A percentile compares a stretch with the other conserved stretches of the same genome.
phyloP scores from a whole-genome alignment of 2,797 vertebrate species.

The Propithecus deckenii region DNA sequence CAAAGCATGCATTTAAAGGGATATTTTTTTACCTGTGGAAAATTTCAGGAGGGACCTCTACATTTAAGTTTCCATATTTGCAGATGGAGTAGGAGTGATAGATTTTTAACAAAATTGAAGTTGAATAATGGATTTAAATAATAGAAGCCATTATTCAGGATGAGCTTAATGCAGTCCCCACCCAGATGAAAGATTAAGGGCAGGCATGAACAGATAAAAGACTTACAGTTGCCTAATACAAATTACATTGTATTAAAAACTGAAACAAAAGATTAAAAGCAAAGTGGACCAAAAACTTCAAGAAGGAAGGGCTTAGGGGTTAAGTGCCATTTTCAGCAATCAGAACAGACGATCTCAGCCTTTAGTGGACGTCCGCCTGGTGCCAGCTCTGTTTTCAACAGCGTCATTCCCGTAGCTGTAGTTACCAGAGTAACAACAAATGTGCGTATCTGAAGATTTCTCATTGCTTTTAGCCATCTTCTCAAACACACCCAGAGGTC shows the following conservation, averaged over 20 bases:
- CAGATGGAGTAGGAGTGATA: slow-evolving; percentile 53
- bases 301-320: background rate
- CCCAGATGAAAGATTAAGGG: background rate
- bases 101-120: slow-evolving; percentile 50
- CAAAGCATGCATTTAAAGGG: background rate
- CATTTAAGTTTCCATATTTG: slow-evolving; percentile 55
- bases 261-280: slow-evolving; percentile 5
- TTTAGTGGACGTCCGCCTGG: background rate
- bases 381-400: background rate
- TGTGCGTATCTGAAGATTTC: slow-evolving; percentile 7
- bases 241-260: slow-evolving; percentile 9
- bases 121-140: slow-evolving; percentile 70
- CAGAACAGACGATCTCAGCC: background rate
- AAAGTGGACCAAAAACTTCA: background rate
- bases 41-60: slow-evolving; percentile 42
- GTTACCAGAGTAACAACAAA: slow-evolving; percentile 32
- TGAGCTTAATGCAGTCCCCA: background rate
- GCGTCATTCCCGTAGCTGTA: background rate
- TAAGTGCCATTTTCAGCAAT: background rate
- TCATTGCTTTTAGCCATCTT: slow-evolving; percentile 54
- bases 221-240: background rate
- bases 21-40: slow-evolving; percentile 5
- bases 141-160: slow-evolving; percentile 50
- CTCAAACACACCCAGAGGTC: slow-evolving; percentile 59
- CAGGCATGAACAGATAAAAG: background rate